These are phyloP conservation scores for Microcebus jonahi DNA, from an alignment of 2,113 vertebrate genomes.

Conservation along the genomic window DNA sequence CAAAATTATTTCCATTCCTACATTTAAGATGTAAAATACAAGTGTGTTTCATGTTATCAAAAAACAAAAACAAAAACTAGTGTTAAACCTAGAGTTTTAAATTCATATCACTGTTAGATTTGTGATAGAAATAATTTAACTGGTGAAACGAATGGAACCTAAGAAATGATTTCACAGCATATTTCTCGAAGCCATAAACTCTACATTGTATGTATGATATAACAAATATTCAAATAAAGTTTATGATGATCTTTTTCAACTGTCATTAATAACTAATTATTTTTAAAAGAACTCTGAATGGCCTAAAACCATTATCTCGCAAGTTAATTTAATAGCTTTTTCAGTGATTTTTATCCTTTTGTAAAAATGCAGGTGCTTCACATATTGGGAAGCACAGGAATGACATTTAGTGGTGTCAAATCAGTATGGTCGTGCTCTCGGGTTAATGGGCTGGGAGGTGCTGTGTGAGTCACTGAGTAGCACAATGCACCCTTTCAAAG, in stretches of 20 bases:
- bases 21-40: conserved; percentile 41
- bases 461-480: not conserved
- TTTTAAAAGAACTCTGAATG: not conserved
- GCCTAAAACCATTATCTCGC: not conserved
- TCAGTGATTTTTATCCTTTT: not conserved
- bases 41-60: conserved; percentile 51
- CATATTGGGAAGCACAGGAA: not conserved
- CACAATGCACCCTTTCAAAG: conserved; percentile 14
- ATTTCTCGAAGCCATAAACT: conserved; percentile 12
- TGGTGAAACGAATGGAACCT: conserved; percentile 18
- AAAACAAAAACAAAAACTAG: not conserved
- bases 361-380: not conserved
- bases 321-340: not conserved
- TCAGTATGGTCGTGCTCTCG: accelerated
- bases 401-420: not conserved
- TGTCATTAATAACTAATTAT: not conserved
- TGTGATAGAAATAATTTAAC: conserved; percentile 41
- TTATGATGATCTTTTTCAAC: conserved; percentile 13
- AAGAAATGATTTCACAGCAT: not conserved
- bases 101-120: not conserved
- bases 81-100: not conserved
- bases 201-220: not conserved
- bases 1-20: conserved; percentile 41
- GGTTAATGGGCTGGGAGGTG: not conserved
- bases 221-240: conserved; percentile 33